Evolutionary conservation across 2,888 invertebrate genomes (phyloP), one percentile per base, ranked within the genome.

Genomic region (Eristalis pertinax): DNA sequence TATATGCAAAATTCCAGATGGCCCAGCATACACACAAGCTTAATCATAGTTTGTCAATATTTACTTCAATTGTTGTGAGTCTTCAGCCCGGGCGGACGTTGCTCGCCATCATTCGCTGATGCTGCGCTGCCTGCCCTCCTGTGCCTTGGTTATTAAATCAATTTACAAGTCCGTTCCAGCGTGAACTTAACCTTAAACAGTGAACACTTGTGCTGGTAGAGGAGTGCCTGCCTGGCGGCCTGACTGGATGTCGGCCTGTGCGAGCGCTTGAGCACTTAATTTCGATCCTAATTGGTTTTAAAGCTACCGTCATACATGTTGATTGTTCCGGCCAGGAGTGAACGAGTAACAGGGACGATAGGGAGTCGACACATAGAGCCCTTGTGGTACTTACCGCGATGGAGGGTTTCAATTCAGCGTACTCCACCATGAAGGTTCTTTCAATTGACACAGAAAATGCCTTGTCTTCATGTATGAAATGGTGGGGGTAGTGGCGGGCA

Each of bases 221-320:
- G 67, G n/a, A 8, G 50, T 50, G 50, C 19, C 43, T 43, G 43
- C 43, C 43, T n/a, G 43, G 1, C 4, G 29, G 4, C 26, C 7
- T 15, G n/a, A 43, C 15, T 43, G 43, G 15, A 5, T 50, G 19
- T 50, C n/a, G n/a, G 50, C 4, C 50, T n/a, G 50, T 68, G 32
- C 69, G 13, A 50, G 35, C 75, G 43, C 29, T 84, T 75, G 60
- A 79, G 81, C 82, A 83, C 78, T 79, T 68, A 81, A 85, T 81
- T 85, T 67, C 69, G 70, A 72, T 83, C 72, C 86, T 86, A 86
- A 86, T 86, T 86, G 82, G 70, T 72, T 72, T 79, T 79, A 82
- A 70, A 79, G 67, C 86, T 72, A 86, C 82, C 86, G 75, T 67
- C 86, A 86, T 86, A 64, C 67, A 29, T 69, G 68, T 65, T 43